A percentile compares a stretch with the other conserved stretches of the same genome.
Evolutionary conservation across 2,888 invertebrate genomes (phyloP).

Genomic region (Sipha maydis): DNA sequence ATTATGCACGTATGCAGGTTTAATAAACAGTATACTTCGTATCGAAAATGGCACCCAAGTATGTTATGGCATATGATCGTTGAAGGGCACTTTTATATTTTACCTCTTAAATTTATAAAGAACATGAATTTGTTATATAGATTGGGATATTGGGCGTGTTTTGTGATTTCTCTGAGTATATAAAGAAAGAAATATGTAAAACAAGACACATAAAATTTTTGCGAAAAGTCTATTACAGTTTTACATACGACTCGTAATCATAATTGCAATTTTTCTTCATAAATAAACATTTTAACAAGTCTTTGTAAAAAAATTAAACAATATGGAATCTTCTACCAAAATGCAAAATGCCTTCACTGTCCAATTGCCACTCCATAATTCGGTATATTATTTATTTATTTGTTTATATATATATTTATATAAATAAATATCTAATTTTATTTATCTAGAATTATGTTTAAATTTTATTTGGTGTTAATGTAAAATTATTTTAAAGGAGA

Average conservation of each 20-base stretch:
- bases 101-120: background rate
- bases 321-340: constrained; percentile 31
- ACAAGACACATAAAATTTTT: background rate
- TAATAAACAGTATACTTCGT: background rate
- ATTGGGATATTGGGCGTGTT: constrained; percentile 37
- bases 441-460: too few relatives aligned
- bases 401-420: background rate
- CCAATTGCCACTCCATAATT: background rate
- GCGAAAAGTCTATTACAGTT: background rate
- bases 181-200: constrained; percentile 25
- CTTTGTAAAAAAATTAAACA: background rate
- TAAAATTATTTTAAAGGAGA: too few relatives aligned
- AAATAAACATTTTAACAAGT: background rate
- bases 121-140: background rate
- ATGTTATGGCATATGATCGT: background rate
- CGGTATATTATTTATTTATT: background rate
- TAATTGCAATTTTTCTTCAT: background rate
- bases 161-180: constrained; percentile 15
- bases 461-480: too few relatives aligned
- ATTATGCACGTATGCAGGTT: background rate
- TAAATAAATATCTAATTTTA: background rate
- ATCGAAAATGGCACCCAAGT: background rate
- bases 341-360: constrained; percentile 6
- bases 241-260: background rate
- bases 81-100: constrained; percentile 1